phyloP scores from a whole-genome alignment of 30 jellyfish, hydroid and myxozoan species.

The Hydractinia echinata region DNA sequence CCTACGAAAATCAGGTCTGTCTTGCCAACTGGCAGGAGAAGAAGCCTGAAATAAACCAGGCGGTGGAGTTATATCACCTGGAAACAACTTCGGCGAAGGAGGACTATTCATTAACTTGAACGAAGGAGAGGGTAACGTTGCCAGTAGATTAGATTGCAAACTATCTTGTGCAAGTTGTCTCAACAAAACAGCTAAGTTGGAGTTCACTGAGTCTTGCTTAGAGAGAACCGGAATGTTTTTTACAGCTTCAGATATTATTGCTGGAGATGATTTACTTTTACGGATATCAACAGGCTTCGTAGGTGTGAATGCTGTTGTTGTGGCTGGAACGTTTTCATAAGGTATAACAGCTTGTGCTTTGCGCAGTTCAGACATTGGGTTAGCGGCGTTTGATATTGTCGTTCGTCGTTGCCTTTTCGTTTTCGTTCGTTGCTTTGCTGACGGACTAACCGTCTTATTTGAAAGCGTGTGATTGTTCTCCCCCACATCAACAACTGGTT shows the following conservation, averaged over 20 bases:
- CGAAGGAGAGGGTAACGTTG: constrained; percentile 81
- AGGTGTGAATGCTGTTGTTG: not conserved
- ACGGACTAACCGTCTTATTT: not conserved
- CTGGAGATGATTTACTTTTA: constrained; percentile 81
- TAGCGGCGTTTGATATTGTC: constrained; percentile 27
- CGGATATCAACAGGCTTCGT: constrained; percentile 13
- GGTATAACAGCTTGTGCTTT: not conserved
- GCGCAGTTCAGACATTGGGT: constrained; percentile 19
- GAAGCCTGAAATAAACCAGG: constrained; percentile 40
- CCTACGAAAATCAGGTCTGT: constrained; percentile 11
- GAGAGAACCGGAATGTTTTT: constrained; percentile 48
- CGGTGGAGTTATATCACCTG: constrained; percentile 85
- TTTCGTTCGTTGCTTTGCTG: constrained; percentile 5
- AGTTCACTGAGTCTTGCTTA: not conserved
- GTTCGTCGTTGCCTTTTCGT: constrained; percentile 29
- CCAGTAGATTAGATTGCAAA: constrained; percentile 43
- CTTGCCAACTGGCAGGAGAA: constrained; percentile 48
- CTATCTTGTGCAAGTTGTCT: constrained; percentile 49
- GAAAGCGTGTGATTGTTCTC: constrained; percentile 9
- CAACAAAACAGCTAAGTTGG: constrained; percentile 48
- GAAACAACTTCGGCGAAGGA: constrained; percentile 59
- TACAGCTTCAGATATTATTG: constrained; percentile 69
- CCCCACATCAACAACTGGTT: constrained; percentile 32
- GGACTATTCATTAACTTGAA: constrained; percentile 50
- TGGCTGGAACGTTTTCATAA: not conserved